Conservation (phyloP, 2,113 vertebrate species). For the Ginglymostoma cirratum region DNA sequence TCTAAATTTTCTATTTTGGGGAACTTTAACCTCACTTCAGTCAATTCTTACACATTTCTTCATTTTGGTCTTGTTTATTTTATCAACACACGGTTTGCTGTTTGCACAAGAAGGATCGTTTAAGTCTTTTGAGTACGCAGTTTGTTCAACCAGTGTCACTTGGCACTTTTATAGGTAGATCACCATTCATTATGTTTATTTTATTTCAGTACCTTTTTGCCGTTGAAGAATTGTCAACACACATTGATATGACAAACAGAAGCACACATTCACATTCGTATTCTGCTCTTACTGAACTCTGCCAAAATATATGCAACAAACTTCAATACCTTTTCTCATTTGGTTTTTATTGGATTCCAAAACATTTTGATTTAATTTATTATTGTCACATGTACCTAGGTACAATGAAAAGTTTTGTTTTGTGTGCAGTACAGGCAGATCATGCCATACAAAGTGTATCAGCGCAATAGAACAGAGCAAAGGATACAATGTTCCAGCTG, state of each 20-base stretch:
- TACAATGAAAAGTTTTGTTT: too few species aligned
- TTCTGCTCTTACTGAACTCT: conserved; percentile 19
- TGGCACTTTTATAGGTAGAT: conserved; percentile 48
- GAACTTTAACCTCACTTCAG: conserved; percentile 33
- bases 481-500: too few species aligned
- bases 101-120: conserved; percentile 53
- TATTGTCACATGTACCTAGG: too few species aligned
- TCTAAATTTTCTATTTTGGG: conserved; percentile 20
- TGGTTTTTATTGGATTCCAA: conserved; percentile 30
- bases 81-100: conserved; percentile 39
- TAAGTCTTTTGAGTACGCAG: conserved; percentile 50
- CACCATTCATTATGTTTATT: conserved; percentile 50
- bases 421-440: too few species aligned
- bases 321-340: conserved; percentile 30
- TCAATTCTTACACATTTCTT: background rate
- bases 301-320: conserved; percentile 35
- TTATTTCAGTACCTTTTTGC: conserved; percentile 49
- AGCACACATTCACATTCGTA: conserved; percentile 41
- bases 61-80: conserved; percentile 44
- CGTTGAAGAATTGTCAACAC: conserved; percentile 48
- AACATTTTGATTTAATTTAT: too few species aligned
- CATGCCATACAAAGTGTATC: too few species aligned
- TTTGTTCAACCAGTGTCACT: conserved; percentile 58
- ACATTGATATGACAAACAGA: conserved; percentile 44
- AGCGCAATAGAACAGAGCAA: too few species aligned